Evolutionary conservation across 2,888 invertebrate genomes (phyloP), one percentile per base, ranked within the genome.

Genomic region (Octonoba sinensis): DNA sequence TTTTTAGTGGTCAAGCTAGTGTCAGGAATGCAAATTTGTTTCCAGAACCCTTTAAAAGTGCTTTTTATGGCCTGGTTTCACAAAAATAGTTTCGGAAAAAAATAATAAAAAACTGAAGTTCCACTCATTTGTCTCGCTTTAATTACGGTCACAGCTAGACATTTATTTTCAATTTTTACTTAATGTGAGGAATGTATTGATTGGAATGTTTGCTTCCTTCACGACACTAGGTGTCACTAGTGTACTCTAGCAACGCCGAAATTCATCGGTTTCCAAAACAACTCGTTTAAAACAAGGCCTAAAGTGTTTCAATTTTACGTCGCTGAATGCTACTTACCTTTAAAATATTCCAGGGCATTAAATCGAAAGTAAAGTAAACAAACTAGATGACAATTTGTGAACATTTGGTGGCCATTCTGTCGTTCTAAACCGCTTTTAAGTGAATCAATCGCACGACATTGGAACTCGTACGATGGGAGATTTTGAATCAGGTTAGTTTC

Each of bases 401-500:
- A 36, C 36, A 36, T 36, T 36, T 8, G 36, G 36, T 36, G 36
- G 11, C 36, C 36, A 36, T 4, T 36, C 36, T 11, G 36, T 11
- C 11, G 36, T 11, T 36, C 36, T 36, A 36, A 36, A 36, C 36
- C 36, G 36, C 0, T 6, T 36, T 36, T 36, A 36, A 36, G 36
- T 36, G 36, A 36, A 11, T 6, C 8, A 36, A 36, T 36, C 11
- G 36, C 36, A 36, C 36, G 36, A 36, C 36, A 36, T 36, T 11
- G 36, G 36, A 36, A 36, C 36, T 3, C 36, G 1, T 36, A 57
- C 46, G 51, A 83, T 83, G 83, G 83, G 83, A 76, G 83, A 83
- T 83, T 83, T 83, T 59, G 83, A 83, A 57, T 77, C 83, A 83
- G 83, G 83, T 83, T 69, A 83, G 83, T 83, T 81, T 16, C 24